Evolutionary conservation across 2,888 invertebrate genomes (phyloP).

Genomic region (Troides aeacus): DNA sequence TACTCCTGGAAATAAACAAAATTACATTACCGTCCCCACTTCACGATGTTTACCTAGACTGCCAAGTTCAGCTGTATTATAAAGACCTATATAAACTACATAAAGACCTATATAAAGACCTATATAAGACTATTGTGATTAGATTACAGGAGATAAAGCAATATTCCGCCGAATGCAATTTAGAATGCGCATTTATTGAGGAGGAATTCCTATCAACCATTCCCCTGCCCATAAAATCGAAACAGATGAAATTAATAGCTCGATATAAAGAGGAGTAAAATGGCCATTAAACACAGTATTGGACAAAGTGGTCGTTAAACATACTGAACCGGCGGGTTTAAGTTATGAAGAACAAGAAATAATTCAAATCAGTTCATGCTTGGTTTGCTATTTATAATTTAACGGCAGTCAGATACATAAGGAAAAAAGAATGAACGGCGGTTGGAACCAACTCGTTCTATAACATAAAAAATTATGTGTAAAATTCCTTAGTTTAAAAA

Average conservation of each 20-base stretch:
- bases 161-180: slow-evolving; percentile 22
- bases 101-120: not conserved
- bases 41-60: not conserved
- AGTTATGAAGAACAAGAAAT: slow-evolving; percentile 1
- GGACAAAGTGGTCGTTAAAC: slow-evolving; percentile 20
- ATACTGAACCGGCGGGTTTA: slow-evolving; percentile 5
- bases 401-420: not conserved
- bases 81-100: not conserved
- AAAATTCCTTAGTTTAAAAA: too few relatives aligned
- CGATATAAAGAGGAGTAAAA: slow-evolving; percentile 28
- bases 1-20: not conserved
- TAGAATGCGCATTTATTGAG: slow-evolving; percentile 13
- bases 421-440: too few relatives aligned
- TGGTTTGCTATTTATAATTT: not conserved
- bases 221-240: slow-evolving; percentile 24
- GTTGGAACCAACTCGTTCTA: too few relatives aligned
- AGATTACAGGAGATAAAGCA: slow-evolving; percentile 1
- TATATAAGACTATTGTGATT: slow-evolving; percentile 1
- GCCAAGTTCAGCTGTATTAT: not conserved
- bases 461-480: too few relatives aligned
- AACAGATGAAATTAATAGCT: slow-evolving; percentile 30
- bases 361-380: not conserved
- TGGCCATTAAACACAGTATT: slow-evolving; percentile 35
- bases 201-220: slow-evolving; percentile 16
- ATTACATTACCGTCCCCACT: not conserved